Evolutionary conservation across 1,140 invertebrate species (phyloP), one percentile per base, ranked within the genome.

Genomic region (Drosophila parabipectinata): DNA sequence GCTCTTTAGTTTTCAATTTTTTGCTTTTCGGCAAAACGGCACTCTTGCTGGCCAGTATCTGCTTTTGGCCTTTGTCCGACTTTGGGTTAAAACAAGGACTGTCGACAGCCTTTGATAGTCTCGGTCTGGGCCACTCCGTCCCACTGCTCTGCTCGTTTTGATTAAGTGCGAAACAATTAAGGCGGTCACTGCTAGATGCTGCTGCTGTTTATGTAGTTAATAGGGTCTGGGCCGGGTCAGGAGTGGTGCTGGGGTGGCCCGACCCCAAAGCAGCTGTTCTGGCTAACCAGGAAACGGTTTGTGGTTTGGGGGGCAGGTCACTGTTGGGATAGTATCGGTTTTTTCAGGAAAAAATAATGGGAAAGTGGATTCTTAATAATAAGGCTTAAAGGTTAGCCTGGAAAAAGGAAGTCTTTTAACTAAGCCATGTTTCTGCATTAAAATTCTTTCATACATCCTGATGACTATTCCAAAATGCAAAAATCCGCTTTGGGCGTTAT

Each of bases 1-100:
- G 75, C 83, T 87, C 83, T 87, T 87, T 87, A 87, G 83, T 87
- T 87, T 87, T 88, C 83, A 88, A 88, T 87, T 87, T 88, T 87
- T 87, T 88, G 83, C 84, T 66, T 81, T 88, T 79, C 32, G 73
- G 48, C 58, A 72, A 72, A 50, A 21, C 56, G 72, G 47, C 67
- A 55, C 41, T 9, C 12, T 21, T 21, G 21, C 18, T 12, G 26
- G 8, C 32, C 41, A 48, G 79, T 88, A 75, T 58, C 83, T 68
- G 85, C 59, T 73, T 54, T 76, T 68, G 58, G 83, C 79, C 69
- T 88, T 87, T 87, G 82, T 87, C 64, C 69, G 63, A 84, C 81
- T 79, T 77, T 69, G 32, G 58, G 63, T 48, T 37, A 15, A 55
- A 45, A 21, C 28, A 50, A 24, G n/a, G 15, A 55, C 51, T 28